phyloP scores from a whole-genome alignment of 2,113 vertebrate genomes.

The Phrynosoma blainvillii region DNA sequence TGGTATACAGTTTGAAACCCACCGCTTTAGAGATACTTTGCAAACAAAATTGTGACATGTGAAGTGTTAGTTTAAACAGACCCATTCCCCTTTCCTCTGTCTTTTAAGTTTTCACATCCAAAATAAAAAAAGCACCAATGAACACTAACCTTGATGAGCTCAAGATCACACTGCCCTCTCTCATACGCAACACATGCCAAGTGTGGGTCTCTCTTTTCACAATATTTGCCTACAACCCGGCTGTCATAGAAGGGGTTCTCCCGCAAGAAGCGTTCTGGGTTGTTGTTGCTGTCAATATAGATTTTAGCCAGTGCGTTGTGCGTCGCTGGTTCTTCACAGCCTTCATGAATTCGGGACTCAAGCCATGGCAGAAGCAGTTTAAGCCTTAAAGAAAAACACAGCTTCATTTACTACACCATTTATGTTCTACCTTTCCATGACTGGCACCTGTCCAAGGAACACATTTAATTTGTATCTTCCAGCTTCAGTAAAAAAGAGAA shows the following conservation, averaged over 20 bases:
- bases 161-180: slow-evolving; percentile 89
- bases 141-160: slow-evolving; percentile 89
- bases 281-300: slow-evolving; percentile 94
- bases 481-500: neutral
- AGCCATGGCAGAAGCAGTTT: slow-evolving; percentile 90
- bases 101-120: neutral
- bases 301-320: slow-evolving; percentile 94
- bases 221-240: slow-evolving; percentile 86
- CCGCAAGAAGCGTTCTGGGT: slow-evolving; percentile 88
- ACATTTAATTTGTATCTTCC: neutral
- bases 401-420: neutral
- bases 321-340: slow-evolving; percentile 90
- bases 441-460: neutral
- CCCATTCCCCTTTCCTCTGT: no score
- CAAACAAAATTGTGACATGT: neutral
- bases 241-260: slow-evolving; percentile 92
- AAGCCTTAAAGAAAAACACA: slow-evolving; percentile 75
- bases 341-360: slow-evolving; percentile 89
- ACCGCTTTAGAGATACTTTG: neutral
- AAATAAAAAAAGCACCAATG: neutral
- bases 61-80: no score
- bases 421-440: neutral
- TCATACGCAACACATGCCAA: slow-evolving; percentile 91
- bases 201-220: slow-evolving; percentile 92
- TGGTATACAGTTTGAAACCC: neutral